These are phyloP conservation scores for Caenorhabditis sp. DNA, from an alignment of 2,888 invertebrate genomes.

Conservation along the genomic window DNA sequence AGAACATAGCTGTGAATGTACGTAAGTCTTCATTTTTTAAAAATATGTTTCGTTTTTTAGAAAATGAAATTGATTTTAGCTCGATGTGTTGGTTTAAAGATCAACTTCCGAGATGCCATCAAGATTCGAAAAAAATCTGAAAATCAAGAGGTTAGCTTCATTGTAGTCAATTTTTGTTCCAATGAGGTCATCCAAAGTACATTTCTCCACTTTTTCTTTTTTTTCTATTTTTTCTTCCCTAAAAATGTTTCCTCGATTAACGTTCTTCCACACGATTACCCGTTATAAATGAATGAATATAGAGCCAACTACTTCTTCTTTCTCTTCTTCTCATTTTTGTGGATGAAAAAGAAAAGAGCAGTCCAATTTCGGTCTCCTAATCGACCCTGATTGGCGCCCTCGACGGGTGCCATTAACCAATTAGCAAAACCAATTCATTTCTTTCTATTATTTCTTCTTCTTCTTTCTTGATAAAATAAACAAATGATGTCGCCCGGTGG, in stretches of 20 bases:
- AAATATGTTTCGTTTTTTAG: no score
- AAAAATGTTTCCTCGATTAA: not conserved
- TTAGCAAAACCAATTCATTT: not conserved
- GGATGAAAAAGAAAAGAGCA: not conserved
- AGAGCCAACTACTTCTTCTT: no score
- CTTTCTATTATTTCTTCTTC: not conserved
- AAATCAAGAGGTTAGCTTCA: no score
- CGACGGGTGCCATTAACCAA: not conserved
- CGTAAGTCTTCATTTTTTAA: no score
- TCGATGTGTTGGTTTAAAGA: no score
- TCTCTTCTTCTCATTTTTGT: not conserved
- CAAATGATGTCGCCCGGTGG: not conserved
- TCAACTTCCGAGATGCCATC: no score
- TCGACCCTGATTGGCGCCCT: not conserved
- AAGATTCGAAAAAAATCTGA: no score
- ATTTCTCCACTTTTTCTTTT: not conserved
- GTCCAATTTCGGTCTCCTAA: not conserved
- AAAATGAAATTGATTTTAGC: no score
- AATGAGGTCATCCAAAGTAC: not conserved
- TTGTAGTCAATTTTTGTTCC: not conserved
- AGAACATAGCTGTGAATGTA: no score
- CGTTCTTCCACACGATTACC: not conserved
- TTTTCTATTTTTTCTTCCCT: not conserved
- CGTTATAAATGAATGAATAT: not conserved
- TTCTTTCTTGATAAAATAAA: not conserved